Conservation (phyloP, 2,113 vertebrate genomes). For the Vulpes lagopus region DNA sequence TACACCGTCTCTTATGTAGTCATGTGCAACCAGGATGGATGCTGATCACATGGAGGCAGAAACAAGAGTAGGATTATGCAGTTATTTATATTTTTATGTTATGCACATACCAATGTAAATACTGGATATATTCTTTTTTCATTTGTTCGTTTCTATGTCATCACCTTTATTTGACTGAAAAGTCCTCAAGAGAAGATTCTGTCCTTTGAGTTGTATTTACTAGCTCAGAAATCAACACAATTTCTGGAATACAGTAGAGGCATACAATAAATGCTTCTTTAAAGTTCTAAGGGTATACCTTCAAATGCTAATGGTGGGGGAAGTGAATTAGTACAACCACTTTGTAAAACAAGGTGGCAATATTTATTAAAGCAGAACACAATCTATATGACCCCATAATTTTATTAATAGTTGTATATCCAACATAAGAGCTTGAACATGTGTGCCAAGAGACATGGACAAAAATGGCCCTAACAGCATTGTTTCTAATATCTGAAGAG, state of each 20-base stretch:
- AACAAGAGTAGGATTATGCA: background rate
- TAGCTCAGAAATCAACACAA: background rate
- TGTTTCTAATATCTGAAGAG: background rate
- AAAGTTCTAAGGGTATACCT: background rate
- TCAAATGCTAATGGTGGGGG: background rate
- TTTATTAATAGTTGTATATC: background rate
- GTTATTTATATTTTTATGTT: background rate
- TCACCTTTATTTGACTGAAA: background rate
- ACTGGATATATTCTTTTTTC: background rate
- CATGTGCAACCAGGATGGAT: background rate
- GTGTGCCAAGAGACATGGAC: background rate
- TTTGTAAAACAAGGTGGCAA: background rate
- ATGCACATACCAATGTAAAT: background rate
- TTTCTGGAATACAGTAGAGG: background rate
- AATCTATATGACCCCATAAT: background rate
- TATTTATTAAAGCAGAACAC: background rate
- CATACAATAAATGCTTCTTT: background rate
- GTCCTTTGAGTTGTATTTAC: background rate
- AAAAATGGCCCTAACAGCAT: background rate
- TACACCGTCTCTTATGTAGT: background rate
- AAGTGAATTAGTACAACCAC: background rate
- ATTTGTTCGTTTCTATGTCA: background rate
- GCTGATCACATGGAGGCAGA: background rate
- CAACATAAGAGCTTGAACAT: background rate
- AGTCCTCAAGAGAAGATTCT: background rate